Evolutionary conservation across 1,140 invertebrate genomes (phyloP), one percentile per base, ranked within the genome.

Genomic region (Drosophila sucinea): DNA sequence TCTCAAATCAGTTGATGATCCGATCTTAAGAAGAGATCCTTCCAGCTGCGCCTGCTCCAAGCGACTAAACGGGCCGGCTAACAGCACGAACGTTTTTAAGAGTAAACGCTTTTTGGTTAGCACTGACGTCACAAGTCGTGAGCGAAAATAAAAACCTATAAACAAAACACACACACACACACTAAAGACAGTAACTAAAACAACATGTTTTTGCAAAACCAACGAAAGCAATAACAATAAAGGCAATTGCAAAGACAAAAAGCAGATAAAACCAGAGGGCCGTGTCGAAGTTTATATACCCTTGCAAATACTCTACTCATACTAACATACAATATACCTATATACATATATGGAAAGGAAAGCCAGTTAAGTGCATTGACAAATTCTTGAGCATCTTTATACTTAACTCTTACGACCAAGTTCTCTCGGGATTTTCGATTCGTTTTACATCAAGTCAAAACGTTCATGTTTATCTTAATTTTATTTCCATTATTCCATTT

Each of bases 121-220:
- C 57, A 62, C 47, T 74, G 78, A 80, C 75, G 77, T 80, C 77
- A 77, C 74, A 25, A 35, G 55, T 54, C 78, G 69, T 64, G 41
- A 47, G 60, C 62, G 68, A 77, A 81, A 67, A 54, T 67, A 65
- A 51, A 67, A 77, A 40, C 40, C 38, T 57, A 77, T 33, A 66
- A 64, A 56, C 64, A 63, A 63, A 44, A 70, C 47, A 57, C 61
- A 75, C 40, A 40, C 47, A 65, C 41, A 75, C 40, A 66, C 44
- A 33, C 54, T 44, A 66, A 64, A 41, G 27, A 25, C 58, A 60
- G 25, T 7, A 27, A 40, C 44, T 51, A 51, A 51, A 51, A 27
- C 44, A 51, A 51, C 44, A 51, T 51, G 23, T 51, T 51, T 51
- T 51, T 51, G 44, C 44, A 51, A 51, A 51, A 27, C 44, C 4